phyloP scores from a whole-genome alignment of 2,797 vertebrate species.

The Sphaeramia orbicularis region DNA sequence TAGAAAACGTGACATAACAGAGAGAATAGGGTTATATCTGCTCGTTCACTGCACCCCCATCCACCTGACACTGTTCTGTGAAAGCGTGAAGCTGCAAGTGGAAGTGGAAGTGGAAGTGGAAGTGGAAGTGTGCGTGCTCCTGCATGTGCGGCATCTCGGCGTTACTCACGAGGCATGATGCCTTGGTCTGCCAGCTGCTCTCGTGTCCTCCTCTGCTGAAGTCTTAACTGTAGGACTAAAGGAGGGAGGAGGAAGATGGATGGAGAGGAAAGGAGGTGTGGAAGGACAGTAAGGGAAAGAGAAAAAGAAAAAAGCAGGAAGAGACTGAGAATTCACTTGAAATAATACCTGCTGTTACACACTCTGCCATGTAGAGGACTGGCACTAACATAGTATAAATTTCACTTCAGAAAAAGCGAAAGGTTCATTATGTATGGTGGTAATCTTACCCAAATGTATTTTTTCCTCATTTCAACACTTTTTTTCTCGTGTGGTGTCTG shows the following conservation, averaged over 20 bases:
- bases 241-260: slow-evolving; percentile 41
- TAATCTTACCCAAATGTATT: too few species aligned
- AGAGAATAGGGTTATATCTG: too few species aligned
- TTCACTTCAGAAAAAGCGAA: slow-evolving; percentile 1
- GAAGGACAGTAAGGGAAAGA: slow-evolving; percentile 57
- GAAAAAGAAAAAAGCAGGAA: slow-evolving; percentile 60
- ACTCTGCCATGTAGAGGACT: not conserved
- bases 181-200: slow-evolving; percentile 96
- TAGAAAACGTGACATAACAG: too few species aligned
- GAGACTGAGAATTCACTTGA: slow-evolving; percentile 64
- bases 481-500: too few species aligned
- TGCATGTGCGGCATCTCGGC: slow-evolving; percentile 46
- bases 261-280: slow-evolving; percentile 39
- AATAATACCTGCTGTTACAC: slow-evolving; percentile 24
- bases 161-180: slow-evolving; percentile 97
- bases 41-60: slow-evolving; percentile 9
- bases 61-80: not conserved
- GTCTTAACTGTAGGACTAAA: slow-evolving; percentile 97
- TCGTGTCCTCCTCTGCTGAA: slow-evolving; percentile 96
- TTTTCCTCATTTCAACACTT: too few species aligned
- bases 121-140: slow-evolving; percentile 7
- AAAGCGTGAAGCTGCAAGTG: not conserved
- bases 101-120: too few species aligned
- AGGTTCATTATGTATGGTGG: not conserved
- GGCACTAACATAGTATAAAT: not conserved